Evolutionary conservation across 2,888 invertebrate genomes (phyloP), one percentile per base, ranked within the genome.

Genomic region (Chalcosyrphus nemorum): DNA sequence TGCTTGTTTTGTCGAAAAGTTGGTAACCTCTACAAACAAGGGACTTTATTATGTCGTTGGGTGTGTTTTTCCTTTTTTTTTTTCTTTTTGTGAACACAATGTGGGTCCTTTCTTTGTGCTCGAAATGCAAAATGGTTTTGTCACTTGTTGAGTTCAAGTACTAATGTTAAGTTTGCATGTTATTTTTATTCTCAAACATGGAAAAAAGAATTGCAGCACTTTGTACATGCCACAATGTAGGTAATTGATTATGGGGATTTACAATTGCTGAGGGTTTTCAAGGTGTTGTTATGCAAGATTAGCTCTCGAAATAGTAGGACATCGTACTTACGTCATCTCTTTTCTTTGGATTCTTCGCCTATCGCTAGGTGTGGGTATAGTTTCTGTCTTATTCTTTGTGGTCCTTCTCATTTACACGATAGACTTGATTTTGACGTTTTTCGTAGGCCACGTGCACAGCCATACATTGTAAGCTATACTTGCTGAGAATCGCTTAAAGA

Each of bases 21-120:
- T 59, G 9, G 9, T 13, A 11, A 38, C 24, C 24, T 35, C 24
- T 41, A 21, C 7, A 4, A 43, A 24, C 59, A 59, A 43, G 24
- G 15, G 43, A 59, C 29, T 61, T 61, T 61, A 43, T 45, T 45
- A 17, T 61, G 61, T 61, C 29, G 45, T 9, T 4, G 15, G 43
- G 4, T 27, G 7, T 41, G 3, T 15, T 17, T 11, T 45, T 2
- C 6, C 13, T 6, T 2, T n/a, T n/a, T n/a, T n/a, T n/a, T n/a
- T n/a, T n/a, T n/a, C n/a, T n/a, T n/a, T n/a, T n/a, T n/a, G n/a
- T n/a, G n/a, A 1, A 27, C 27, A 13, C 9, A 13, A 50, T 6
- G 27, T 57, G 21, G 38, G 17, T 47, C 2, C 0, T 5, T 21
- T 19, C 32, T 56, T 56, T 27, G 1, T 38, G n/a, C 11, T 17